Base-by-base conservation (phyloP, 1,140 invertebrate genomes). In the Drosophila ananassae region DNA sequence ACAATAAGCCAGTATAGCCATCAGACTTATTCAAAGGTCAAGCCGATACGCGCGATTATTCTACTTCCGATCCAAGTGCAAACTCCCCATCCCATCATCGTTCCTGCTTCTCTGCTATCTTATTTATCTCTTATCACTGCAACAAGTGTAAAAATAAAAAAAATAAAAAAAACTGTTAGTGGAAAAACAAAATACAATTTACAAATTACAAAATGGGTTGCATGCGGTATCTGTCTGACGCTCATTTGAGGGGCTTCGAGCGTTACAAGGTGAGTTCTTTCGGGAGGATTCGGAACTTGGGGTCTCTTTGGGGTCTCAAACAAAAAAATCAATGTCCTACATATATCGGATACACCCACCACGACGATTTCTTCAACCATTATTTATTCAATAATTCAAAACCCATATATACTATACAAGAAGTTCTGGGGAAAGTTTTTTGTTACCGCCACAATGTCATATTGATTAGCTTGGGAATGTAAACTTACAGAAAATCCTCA, bases 221-320 rank as follows among this genome's bases (percentile, higher is more conserved):
- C 78, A 90, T 91, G 34, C 89, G 94, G 71, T 97, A 97, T 92
- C 93, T 97, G 64, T 93, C 93, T 32, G 93, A 94, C 47, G 94
- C 96, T 75, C 95, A 96, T 90, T 93, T 97, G 64, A 92, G 93
- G 78, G 96, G 96, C 62, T 97, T 97, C 92, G 96, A 97, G 91
- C 95, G 95, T 85, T 97, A 97, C 89, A 97, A 97, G 94, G 96
- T 97, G 82, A 93, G 91, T 90, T 48, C 57, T 73, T 51, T 28
- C 5, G 3, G 6, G 34, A n/a, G 22, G 28, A 0, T 52, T 30
- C 22, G 2, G 21, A 10, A 30, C 8, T n/a, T 21, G 4, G 4
- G 22, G 59, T 54, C 30, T 32, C 1, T 1, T 17, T 17, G 0
- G 17, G 17, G 17, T 17, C 17, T 17, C 47, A 32, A 17, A 39